A percentile compares a stretch with the other conserved stretches of the same genome.
Conservation (phyloP, 2,113 vertebrate genomes). For the Ammodytes marinus region DNA sequence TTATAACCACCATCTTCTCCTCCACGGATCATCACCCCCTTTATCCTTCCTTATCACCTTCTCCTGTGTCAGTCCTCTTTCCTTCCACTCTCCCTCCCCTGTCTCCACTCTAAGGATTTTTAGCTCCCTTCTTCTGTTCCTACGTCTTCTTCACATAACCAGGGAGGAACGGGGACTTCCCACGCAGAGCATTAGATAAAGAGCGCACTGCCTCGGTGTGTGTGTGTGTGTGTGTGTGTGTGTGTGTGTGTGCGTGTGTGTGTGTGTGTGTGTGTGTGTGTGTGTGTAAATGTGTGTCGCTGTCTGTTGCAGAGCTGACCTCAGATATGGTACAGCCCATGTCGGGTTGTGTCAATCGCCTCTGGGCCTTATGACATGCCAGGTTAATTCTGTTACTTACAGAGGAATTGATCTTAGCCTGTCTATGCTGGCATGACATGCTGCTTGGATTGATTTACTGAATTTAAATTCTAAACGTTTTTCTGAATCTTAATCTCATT, state of each 20-base stretch:
- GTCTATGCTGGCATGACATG: slow-evolving; percentile 23
- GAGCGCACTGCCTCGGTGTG: slow-evolving; percentile 32
- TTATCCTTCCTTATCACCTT: slow-evolving; percentile 47
- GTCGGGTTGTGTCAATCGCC: slow-evolving; percentile 20
- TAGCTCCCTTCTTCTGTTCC: slow-evolving; percentile 39
- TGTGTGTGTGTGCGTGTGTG: neutral
- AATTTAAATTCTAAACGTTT: slow-evolving; percentile 8
- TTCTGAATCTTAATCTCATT: slow-evolving; percentile 3
- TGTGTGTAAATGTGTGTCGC: neutral
- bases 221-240: slow-evolving; percentile 27
- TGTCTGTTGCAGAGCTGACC: slow-evolving; percentile 26
- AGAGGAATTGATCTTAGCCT: slow-evolving; percentile 14
- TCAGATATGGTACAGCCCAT: slow-evolving; percentile 20
- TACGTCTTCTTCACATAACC: slow-evolving; percentile 55
- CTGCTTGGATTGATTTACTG: slow-evolving; percentile 20
- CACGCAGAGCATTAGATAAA: slow-evolving; percentile 66
- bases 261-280: neutral
- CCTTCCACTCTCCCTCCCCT: slow-evolving; percentile 33
- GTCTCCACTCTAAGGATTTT: slow-evolving; percentile 52
- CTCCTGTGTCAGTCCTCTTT: slow-evolving; percentile 29
- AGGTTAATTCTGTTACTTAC: slow-evolving; percentile 51
- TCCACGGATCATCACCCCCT: slow-evolving; percentile 21
- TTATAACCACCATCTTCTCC: slow-evolving; percentile 42
- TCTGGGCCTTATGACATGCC: neutral
- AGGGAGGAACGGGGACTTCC: slow-evolving; percentile 49